Base-by-base conservation (phyloP, 2,113 vertebrate genomes). In the Otolemur garnettii region DNA sequence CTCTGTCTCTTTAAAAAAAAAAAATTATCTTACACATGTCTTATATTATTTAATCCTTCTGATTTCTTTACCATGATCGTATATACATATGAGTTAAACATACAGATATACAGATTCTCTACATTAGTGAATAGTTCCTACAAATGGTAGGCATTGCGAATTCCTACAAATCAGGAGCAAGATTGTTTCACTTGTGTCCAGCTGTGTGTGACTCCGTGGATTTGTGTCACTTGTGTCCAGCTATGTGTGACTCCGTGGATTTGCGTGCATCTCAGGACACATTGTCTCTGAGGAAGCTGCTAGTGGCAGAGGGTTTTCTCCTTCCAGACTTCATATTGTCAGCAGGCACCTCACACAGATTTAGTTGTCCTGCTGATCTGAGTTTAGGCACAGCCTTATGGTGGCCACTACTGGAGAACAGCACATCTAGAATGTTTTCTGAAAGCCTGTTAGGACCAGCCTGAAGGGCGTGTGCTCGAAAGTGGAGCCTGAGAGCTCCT, bases 291-390 rank as follows among this genome's bases (percentile, higher is more conserved):
- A 18, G 17, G 85, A 12, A 28, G 66, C 19, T 22, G 6, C 30
- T 14, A 10, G 11, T 0, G 7, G 22, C 87, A 71, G 38, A 79
- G 21, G 15, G 14, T n/a, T 71, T 87, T n/a, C 28, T 38, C 13
- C 0, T 8, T 35, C 74, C 12, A 0, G 1, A 35, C 30, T 69
- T 45, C 57, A 10, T 11, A 8, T 7, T 0, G 4, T 24, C n/a
- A 4, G 50, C 28, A 11, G 28, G 57, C 18, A 28, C 28, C 28
- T 62, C 71, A 26, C 14, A 6, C 8, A 71, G 26, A 28, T 4
- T 19, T 28, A 22, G 7, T 13, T 30, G 2, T 6, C 28, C 15
- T 13, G 18, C 5, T 30, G 18, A 9, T 33, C 42, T 71, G 18
- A 35, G 50, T 28, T 42, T 26, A 24, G 22, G 28, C 19, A 7